Percentiles rank a stretch among this genome's conserved stretches.
These are phyloP conservation scores for Narcine bancroftii DNA, from an alignment of 2,113 vertebrate genomes.

Conservation along the genomic window DNA sequence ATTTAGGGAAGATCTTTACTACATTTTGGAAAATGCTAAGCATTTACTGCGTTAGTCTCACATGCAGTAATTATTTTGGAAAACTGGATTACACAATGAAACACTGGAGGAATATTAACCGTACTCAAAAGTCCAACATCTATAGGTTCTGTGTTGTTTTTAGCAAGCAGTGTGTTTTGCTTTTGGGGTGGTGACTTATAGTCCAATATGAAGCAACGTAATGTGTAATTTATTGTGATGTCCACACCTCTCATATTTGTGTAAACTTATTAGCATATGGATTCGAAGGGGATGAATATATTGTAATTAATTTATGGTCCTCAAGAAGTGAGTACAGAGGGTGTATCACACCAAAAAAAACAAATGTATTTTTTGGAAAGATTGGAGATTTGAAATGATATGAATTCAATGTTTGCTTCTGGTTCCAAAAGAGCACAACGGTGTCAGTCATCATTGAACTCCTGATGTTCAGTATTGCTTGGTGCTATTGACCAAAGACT, in stretches of 20 bases:
- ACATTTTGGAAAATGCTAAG: background rate
- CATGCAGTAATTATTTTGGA: background rate
- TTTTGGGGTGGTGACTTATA: background rate
- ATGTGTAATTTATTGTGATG: background rate
- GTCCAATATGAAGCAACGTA: background rate
- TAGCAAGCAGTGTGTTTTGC: no score
- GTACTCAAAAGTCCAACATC: no score
- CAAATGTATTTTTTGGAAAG: background rate
- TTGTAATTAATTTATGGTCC: background rate
- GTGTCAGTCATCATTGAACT: no score
- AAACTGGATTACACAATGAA: no score
- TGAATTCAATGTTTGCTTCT: no score
- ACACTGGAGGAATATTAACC: no score
- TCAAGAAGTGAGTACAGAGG: background rate
- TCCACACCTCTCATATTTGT: background rate
- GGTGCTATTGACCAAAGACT: no score
- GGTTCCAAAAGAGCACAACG: no score
- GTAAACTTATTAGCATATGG: background rate
- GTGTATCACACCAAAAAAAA: background rate
- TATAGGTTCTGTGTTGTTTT: no score
- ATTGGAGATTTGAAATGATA: no score
- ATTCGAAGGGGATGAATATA: background rate
- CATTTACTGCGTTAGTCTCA: slow-evolving; percentile 9
- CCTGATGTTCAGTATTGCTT: no score
- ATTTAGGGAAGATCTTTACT: background rate